Percentiles rank a stretch among this genome's conserved stretches.
phyloP scores from a whole-genome alignment of 92 coral and sea anemone genomes.

The Plumapathes pennacea region DNA sequence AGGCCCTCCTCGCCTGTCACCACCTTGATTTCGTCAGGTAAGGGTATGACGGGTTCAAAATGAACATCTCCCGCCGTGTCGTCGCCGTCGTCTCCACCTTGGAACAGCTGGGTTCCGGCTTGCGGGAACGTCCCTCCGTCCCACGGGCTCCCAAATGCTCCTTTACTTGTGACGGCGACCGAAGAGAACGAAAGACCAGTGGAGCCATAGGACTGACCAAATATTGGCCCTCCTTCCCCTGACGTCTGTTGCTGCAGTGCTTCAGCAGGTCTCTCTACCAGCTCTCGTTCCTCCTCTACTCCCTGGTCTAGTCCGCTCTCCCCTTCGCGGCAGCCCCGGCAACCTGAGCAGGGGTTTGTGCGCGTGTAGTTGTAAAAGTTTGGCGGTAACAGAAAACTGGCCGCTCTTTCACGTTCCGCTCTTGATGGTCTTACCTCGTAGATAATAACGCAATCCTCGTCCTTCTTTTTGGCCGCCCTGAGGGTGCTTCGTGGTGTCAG shows the following conservation, averaged over 20 bases:
- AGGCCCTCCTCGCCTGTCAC: conserved; percentile 92
- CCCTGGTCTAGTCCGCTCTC: neutral
- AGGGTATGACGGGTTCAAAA: conserved; percentile 86
- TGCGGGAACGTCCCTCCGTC: conserved; percentile 49
- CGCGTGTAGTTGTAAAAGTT: conserved; percentile 75
- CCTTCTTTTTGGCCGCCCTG: conserved; percentile 44
- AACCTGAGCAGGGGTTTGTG: conserved; percentile 52
- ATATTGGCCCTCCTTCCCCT: conserved; percentile 32
- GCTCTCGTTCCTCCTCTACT: neutral
- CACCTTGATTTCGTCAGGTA: conserved; percentile 70
- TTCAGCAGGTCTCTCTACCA: neutral
- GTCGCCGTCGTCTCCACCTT: conserved; percentile 41
- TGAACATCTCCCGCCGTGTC: too few species aligned
- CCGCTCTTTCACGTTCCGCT: conserved; percentile 81
- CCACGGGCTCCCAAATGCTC: conserved; percentile 22
- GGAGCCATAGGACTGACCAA: conserved; percentile 61
- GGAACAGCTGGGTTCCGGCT: conserved; percentile 77
- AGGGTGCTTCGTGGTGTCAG: conserved; percentile 60
- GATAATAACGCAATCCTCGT: conserved; percentile 70
- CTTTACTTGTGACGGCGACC: conserved; percentile 34
- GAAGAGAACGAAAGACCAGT: conserved; percentile 66
- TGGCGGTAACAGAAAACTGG: conserved; percentile 64
- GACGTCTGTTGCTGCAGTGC: neutral
- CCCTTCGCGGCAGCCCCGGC: conserved; percentile 45
- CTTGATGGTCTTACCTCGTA: conserved; percentile 65